Evolutionary conservation across 2,113 vertebrate genomes (phyloP), one percentile per base, ranked within the genome.

Genomic region (Leucosticte australis): DNA sequence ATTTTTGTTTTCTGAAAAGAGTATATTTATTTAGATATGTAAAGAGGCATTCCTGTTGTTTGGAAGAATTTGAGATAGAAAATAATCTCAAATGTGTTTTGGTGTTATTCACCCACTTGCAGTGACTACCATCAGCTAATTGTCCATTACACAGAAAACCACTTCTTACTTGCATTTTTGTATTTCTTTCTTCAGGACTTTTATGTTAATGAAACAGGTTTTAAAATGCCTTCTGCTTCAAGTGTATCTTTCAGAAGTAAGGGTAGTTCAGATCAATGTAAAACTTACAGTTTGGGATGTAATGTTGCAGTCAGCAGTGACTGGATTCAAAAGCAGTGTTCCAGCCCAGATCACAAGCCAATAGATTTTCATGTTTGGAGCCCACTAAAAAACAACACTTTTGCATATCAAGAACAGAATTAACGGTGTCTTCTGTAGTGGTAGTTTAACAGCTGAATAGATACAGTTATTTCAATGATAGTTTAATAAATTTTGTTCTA

Each of bases 231-330:
- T 73, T 56, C 55, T 70, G 19, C 37, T 80, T 81, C 33, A 52
- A 55, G 8, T 33, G 2, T 49, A 10, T 52, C 6, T 82, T 81
- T 80, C 16, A 85, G 62, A 75, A 87, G 22, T 52, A 60, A 31
- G 7, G 2, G 5, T 64, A 57, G 30, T 80, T 85, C 69, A 57
- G 14, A 49, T 28, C 13, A 20, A 42, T 53, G 70, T 31, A 92
- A 89, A 95, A 98, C 98, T 98, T 97, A 98, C 98, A 31, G 20
- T 95, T 96, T 94, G 73, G 83, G 92, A 96, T 76, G 84, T 87
- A 80, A 31, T 26, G 50, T 63, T 79, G 87, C 93, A 91, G 47
- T 86, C 95, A 93, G 87, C 79, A 87, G 60, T 73, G 71, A 87
- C 80, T 90, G 56, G 31, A 67, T 96, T 81, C 75, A 94, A 68